Base-by-base conservation (phyloP, 2,888 invertebrate species). In the Marronus borbonicus region DNA sequence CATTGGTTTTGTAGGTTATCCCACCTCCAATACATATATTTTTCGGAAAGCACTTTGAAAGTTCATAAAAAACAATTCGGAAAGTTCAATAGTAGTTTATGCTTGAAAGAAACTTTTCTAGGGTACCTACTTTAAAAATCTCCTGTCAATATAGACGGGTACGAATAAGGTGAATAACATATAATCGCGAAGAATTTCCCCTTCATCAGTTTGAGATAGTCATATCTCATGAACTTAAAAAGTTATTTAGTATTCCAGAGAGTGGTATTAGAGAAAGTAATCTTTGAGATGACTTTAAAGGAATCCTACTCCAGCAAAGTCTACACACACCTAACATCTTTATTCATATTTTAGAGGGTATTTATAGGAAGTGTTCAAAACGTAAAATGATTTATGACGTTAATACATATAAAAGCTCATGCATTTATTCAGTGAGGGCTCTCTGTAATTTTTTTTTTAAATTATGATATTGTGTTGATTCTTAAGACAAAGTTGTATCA, bases 11-110 rank as follows among this genome's bases (percentile, higher is more conserved):
- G 10, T 62, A 31, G 28, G 28, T 62, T 62, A 62, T 62, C 49
- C 14, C 4, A 50, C 7, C 50, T 50, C 24, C 24, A 68, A 14
- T 28, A 44, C 39, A 60, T 74, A 68, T 68, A 74, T 60, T 60
- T 74, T 74, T 39, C 14, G 4, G 44, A 74, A 74, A 60, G 62
- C 72, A 24, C 72, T 74, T 74, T 74, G 44, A 14, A 74, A 44
- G 44, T 62, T 49, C 72, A 74, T 74, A 62, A 74, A 74, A 74
- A 74, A 74, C 72, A 74, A 74, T 74, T 74, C 62, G 39, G 72
- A 74, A 74, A 74, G 49, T 74, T 74, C 60, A 39, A 44, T 60
- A 60, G 49, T 62, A 74, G 72, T 74, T 74, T 74, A 74, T 74
- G 60, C 44, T 24, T 4, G 10, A 24, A 39, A 74, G 20, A 74